Evolutionary conservation across 2,797 vertebrate species (phyloP).

Genomic region (Lindbergichthys nudifrons): DNA sequence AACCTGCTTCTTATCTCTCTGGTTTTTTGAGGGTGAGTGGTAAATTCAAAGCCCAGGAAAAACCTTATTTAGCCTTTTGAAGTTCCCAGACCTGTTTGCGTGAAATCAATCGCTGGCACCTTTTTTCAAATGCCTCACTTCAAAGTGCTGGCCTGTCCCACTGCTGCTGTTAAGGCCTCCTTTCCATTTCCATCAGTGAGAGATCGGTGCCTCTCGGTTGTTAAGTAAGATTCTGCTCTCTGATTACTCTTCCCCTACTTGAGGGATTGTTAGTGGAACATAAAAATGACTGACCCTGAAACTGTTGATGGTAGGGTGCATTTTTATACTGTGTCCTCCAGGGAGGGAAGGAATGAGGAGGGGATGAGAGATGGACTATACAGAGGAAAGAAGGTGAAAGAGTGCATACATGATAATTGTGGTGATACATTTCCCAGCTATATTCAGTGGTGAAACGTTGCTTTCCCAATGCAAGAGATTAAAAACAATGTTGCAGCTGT

Average conservation of each 20-base stretch:
- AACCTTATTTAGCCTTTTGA: conserved; percentile 78
- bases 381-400: conserved; percentile 1
- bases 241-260: conserved; percentile 66
- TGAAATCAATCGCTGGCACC: conserved; percentile 79
- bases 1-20: conserved; percentile 61
- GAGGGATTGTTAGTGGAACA: conserved; percentile 68
- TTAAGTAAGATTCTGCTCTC: conserved; percentile 63
- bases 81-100: conserved; percentile 78
- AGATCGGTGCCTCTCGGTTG: conserved; percentile 58
- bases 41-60: conserved; percentile 74
- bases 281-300: conserved; percentile 77
- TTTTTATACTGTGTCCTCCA: conserved; percentile 59
- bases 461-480: conserved; percentile 13
- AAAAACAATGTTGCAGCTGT: conserved; percentile 27
- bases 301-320: conserved; percentile 63
- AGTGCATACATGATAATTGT: conserved; percentile 2
- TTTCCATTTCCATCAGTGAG: conserved; percentile 63
- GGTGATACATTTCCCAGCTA: conserved; percentile 30
- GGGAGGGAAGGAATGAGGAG: conserved; percentile 22
- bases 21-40: conserved; percentile 54
- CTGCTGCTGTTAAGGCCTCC: conserved; percentile 46
- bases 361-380: conserved; percentile 32
- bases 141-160: conserved; percentile 74
- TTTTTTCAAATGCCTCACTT: conserved; percentile 74
- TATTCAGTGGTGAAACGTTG: conserved; percentile 26